phyloP scores from a whole-genome alignment of 2,113 vertebrate species.

The Lontra canadensis region DNA sequence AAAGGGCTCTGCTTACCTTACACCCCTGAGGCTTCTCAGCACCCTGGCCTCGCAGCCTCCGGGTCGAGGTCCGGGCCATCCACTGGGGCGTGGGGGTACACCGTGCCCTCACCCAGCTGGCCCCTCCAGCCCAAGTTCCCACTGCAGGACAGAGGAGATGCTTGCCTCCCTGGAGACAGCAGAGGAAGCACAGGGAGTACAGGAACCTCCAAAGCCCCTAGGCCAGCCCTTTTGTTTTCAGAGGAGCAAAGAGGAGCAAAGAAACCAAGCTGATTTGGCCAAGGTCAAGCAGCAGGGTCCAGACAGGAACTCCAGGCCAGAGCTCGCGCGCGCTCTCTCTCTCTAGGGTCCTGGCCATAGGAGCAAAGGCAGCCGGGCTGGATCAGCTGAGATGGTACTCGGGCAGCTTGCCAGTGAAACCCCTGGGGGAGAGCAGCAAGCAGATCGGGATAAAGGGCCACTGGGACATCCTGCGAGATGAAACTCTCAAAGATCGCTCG shows the following conservation, averaged over 20 bases:
- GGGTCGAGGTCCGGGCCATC: not conserved
- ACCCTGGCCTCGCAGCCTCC: not conserved
- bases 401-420: not conserved
- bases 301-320: not conserved
- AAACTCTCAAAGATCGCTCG: not conserved
- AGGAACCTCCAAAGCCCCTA: not conserved
- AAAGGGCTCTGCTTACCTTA: not conserved
- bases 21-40: not conserved
- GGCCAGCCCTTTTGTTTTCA: not conserved
- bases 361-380: not conserved
- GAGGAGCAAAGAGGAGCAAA: not conserved
- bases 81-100: rapidly evolving
- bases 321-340: too few relatives aligned
- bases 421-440: not conserved
- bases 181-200: not conserved
- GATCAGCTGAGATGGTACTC: not conserved
- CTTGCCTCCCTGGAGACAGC: not conserved
- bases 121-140: not conserved
- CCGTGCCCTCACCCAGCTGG: not conserved
- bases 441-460: not conserved
- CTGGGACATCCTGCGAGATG: rapidly evolving
- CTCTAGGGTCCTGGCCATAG: not conserved
- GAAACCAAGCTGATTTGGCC: not conserved
- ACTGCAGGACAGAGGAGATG: not conserved
- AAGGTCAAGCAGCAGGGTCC: not conserved